Conservation (phyloP, 2,113 vertebrate species). For the Carassius carassius region DNA sequence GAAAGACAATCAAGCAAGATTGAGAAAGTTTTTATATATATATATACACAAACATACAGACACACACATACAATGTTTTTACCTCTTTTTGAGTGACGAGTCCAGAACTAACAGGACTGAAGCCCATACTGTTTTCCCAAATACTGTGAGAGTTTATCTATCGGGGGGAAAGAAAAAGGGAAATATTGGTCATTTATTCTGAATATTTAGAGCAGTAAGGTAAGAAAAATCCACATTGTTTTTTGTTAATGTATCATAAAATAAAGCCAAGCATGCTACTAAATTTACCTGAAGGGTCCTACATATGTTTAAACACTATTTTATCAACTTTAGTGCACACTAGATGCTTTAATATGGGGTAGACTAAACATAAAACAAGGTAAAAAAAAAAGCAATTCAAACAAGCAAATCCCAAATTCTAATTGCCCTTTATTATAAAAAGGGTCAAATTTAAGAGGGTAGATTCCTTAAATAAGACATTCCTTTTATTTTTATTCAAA, state of each 20-base stretch:
- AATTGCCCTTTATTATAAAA: too few relatives aligned
- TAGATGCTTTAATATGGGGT: neutral
- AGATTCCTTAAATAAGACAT: too few relatives aligned
- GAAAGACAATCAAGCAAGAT: neutral
- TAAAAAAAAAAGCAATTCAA: too few relatives aligned
- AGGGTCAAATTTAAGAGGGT: too few relatives aligned
- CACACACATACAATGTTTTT: conserved; percentile 3
- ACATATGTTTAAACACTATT: neutral
- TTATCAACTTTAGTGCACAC: neutral
- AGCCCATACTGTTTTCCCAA: conserved; percentile 85
- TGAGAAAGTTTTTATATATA: neutral
- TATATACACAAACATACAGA: too few relatives aligned
- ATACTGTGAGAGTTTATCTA: conserved; percentile 86
- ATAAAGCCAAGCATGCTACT: too few relatives aligned
- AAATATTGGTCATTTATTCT: too few relatives aligned
- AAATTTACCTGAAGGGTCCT: neutral
- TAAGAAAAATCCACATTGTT: neutral
- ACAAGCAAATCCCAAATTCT: too few relatives aligned
- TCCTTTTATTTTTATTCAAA: too few relatives aligned
- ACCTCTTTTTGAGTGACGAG: conserved; percentile 85
- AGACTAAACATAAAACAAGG: neutral
- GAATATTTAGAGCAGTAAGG: neutral
- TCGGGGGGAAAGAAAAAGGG: neutral
- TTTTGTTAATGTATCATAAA: neutral
- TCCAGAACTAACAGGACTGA: conserved; percentile 81